Conservation (phyloP, 2,797 vertebrate genomes). For the Sebastes itinus region DNA sequence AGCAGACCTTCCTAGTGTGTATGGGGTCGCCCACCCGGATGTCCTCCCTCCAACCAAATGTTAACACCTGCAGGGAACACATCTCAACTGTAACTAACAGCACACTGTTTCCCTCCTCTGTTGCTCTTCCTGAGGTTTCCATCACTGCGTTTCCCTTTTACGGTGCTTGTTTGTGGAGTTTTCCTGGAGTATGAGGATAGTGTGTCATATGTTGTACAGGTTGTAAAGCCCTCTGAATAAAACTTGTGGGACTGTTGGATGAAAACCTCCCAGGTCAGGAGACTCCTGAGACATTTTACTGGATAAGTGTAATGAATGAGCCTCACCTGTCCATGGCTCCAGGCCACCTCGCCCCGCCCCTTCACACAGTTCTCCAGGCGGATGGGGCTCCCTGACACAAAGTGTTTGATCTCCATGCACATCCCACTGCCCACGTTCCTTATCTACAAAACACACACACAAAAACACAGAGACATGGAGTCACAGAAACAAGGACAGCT, state of each 20-base stretch:
- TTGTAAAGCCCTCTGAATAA: not conserved
- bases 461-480: not conserved
- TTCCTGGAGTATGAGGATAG: not conserved
- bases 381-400: conserved; percentile 87
- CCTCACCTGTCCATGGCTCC: conserved; percentile 92
- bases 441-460: conserved; percentile 78
- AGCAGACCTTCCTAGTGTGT: conserved; percentile 94
- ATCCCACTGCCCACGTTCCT: conserved; percentile 86
- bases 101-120: not conserved
- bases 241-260: not conserved
- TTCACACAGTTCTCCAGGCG: conserved; percentile 89
- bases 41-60: conserved; percentile 95
- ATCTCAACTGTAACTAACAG: not conserved
- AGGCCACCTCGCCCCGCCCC: conserved; percentile 85
- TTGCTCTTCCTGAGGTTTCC: not conserved
- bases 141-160: rapidly evolving
- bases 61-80: conserved; percentile 79
- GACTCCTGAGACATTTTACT: not conserved
- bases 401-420: conserved; percentile 91
- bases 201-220: not conserved
- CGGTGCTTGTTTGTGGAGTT: not conserved
- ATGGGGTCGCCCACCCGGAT: conserved; percentile 92
- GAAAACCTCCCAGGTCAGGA: not conserved
- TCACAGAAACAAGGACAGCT: not conserved
- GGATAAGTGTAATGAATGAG: not conserved